Percentiles rank a stretch among this genome's conserved stretches.
Evolutionary conservation across 2,113 vertebrate genomes (phyloP).

Genomic region (Calidris pugnax): DNA sequence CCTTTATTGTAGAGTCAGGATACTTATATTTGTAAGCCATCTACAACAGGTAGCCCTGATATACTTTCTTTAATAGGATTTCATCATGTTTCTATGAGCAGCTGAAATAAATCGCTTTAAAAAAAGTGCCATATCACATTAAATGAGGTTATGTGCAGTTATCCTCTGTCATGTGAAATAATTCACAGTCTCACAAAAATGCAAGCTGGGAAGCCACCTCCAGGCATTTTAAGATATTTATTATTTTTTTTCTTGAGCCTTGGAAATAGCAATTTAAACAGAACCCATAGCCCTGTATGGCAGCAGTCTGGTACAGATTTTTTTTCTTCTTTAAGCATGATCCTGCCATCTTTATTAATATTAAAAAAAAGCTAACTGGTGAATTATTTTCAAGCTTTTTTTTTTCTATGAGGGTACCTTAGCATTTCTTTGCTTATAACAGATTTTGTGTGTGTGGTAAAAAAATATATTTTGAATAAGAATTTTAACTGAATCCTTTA

Average conservation of each 20-base stretch:
- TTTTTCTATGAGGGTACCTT: background rate
- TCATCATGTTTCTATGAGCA: conserved; percentile 23
- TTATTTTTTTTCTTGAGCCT: background rate
- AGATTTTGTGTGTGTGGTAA: background rate
- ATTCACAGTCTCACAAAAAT: conserved; percentile 44
- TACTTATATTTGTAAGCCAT: conserved; percentile 54
- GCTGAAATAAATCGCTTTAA: conserved; percentile 67
- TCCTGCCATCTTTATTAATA: background rate
- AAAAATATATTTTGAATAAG: background rate
- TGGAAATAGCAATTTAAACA: conserved; percentile 23
- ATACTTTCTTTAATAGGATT: conserved; percentile 60
- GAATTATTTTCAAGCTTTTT: background rate
- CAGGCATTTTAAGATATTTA: background rate
- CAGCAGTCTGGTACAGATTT: background rate
- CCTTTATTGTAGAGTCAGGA: conserved; percentile 2
- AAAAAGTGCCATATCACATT: conserved; percentile 27
- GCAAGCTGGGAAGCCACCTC: background rate
- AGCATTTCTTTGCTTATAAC: background rate
- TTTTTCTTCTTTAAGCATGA: background rate
- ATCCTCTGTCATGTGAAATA: conserved; percentile 32
- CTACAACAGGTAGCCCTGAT: conserved; percentile 20
- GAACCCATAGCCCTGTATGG: background rate
- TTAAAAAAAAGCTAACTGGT: background rate
- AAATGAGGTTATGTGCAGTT: conserved; percentile 62
- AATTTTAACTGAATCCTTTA: background rate